These are phyloP conservation scores for Arrhopalites spinosus DNA, from an alignment of 2,888 invertebrate species.

Conservation along the genomic window DNA sequence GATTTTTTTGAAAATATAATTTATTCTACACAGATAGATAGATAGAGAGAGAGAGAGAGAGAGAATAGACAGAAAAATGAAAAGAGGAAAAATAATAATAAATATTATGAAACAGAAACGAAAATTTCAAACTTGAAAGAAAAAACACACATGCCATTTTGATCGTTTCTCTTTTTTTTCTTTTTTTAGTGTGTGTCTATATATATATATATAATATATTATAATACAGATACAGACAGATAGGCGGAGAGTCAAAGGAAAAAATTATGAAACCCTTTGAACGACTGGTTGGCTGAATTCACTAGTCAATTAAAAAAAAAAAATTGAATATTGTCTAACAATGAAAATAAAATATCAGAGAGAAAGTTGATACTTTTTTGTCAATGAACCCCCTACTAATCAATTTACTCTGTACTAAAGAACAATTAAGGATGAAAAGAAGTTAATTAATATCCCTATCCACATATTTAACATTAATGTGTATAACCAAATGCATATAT, in stretches of 20 bases:
- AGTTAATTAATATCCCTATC: too few relatives aligned
- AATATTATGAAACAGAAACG: not conserved
- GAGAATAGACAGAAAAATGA: too few relatives aligned
- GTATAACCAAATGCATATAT: too few relatives aligned
- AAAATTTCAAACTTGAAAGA: not conserved
- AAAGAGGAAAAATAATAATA: too few relatives aligned
- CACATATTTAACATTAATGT: too few relatives aligned
- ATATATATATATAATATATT: conserved; percentile 8
- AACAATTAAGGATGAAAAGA: too few relatives aligned
- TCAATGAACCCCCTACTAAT: too few relatives aligned
- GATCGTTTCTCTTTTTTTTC: not conserved
- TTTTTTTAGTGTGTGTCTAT: not conserved
- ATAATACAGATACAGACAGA: conserved; percentile 7
- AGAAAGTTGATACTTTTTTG: not conserved
- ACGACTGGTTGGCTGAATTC: conserved; percentile 46
- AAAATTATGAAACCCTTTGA: not conserved
- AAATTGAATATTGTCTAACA: not conserved
- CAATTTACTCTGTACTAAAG: too few relatives aligned
- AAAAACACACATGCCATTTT: conserved; percentile 39
- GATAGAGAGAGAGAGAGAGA: too few relatives aligned
- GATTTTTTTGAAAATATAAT: too few relatives aligned
- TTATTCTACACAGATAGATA: too few relatives aligned
- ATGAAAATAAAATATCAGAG: not conserved
- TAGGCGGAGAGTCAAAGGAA: not conserved
- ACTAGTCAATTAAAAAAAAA: not conserved